Conservation (phyloP, 2,888 invertebrate species). For the Megaustenia siamemsis region DNA sequence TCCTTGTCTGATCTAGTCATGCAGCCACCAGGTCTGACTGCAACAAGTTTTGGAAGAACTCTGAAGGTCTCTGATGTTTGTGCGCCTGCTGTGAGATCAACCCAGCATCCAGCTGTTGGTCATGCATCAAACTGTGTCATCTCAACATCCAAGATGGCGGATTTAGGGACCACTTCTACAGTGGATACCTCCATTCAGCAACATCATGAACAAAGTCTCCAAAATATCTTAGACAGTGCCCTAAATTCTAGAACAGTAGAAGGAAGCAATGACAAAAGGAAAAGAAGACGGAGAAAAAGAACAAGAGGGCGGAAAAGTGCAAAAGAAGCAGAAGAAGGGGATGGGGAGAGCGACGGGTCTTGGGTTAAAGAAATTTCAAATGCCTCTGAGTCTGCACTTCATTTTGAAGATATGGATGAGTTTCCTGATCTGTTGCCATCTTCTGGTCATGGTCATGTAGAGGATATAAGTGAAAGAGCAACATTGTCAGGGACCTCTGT, state of each 20-base stretch:
- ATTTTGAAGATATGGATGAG: slow-evolving; percentile 77
- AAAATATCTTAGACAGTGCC: background rate
- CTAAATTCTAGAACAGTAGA: slow-evolving; percentile 12
- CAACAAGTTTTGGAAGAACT: background rate
- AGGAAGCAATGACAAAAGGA: slow-evolving; percentile 50
- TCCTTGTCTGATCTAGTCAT: background rate
- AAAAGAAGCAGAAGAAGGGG: slow-evolving; percentile 48
- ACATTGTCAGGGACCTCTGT: slow-evolving; percentile 55
- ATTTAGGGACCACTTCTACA: background rate
- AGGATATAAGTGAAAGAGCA: slow-evolving; percentile 54
- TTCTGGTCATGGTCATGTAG: slow-evolving; percentile 27
- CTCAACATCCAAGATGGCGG: background rate
- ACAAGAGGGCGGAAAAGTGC: slow-evolving; percentile 47
- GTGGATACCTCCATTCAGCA: background rate
- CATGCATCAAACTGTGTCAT: background rate
- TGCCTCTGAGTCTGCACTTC: slow-evolving; percentile 61
- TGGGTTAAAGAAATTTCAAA: slow-evolving; percentile 56
- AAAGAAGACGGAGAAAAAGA: slow-evolving; percentile 58
- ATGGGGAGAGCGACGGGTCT: slow-evolving; percentile 56
- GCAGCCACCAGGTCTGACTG: background rate
- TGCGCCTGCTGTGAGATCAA: no score
- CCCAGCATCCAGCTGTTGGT: background rate
- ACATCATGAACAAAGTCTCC: background rate
- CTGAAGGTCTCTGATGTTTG: background rate
- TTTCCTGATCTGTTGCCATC: slow-evolving; percentile 71